Evolutionary conservation across 1,140 invertebrate genomes (phyloP).

Genomic region (Zaprionus camerounensis): DNA sequence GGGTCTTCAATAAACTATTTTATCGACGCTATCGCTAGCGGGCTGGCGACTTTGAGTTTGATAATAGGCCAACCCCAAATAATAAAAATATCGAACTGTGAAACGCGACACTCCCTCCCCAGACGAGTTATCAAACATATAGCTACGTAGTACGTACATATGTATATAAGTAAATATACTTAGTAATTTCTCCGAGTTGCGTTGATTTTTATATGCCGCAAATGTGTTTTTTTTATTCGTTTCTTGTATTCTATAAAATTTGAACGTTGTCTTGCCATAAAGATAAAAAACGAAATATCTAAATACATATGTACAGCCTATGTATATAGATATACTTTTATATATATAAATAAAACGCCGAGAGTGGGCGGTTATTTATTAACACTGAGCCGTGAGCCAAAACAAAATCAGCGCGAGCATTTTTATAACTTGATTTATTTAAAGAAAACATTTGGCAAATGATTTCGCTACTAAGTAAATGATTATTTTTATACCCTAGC

Average conservation of each 20-base stretch:
- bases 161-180: neutral
- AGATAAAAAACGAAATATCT: conserved; percentile 53
- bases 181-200: conserved; percentile 48
- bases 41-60: conserved; percentile 51
- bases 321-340: conserved; percentile 36
- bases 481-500: conserved; percentile 43
- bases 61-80: conserved; percentile 50
- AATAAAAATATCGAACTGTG: conserved; percentile 29
- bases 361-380: conserved; percentile 77
- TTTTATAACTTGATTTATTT: conserved; percentile 82
- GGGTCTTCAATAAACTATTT: conserved; percentile 62
- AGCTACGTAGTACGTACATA: neutral
- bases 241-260: conserved; percentile 57
- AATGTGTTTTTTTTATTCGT: conserved; percentile 23
- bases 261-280: conserved; percentile 55
- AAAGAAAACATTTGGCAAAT: conserved; percentile 66
- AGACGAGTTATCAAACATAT: conserved; percentile 48
- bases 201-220: conserved; percentile 54
- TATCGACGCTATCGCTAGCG: conserved; percentile 64
- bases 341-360: conserved; percentile 39
- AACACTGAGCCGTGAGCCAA: conserved; percentile 63
- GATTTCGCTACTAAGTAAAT: conserved; percentile 48
- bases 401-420: conserved; percentile 66
- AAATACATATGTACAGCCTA: conserved; percentile 5
- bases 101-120: conserved; percentile 50